Evolutionary conservation across 1,140 invertebrate species (phyloP), one percentile per base, ranked within the genome.

Genomic region (Micrasema minimum): DNA sequence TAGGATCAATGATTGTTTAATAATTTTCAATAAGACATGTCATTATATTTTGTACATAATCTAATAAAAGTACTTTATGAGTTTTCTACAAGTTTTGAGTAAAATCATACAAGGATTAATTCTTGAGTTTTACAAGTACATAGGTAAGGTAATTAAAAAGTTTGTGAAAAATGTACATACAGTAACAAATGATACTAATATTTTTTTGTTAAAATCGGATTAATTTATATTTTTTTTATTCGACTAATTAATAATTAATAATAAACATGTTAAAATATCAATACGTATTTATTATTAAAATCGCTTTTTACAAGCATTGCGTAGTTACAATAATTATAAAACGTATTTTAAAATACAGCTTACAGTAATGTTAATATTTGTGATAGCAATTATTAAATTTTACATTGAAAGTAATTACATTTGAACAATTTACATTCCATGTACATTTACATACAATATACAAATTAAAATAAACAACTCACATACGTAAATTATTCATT

Each of bases 1-100:
- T 74, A 70, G 53, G 57, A 68, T 74, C 72, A 74, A 71, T 74
- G 69, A 67, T 67, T 71, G 69, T 74, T 74, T 74, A 74, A 71
- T 74, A 67, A 71, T 71, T 46, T 67, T 74, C 46, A 71, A 71
- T 74, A 71, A 61, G 20, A 70, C 68, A 74, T 71, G 45, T 71
- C 71, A 64, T 38, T 59, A 59, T 59, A 71, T 65, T 74, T 74
- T 74, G 68, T 74, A 71, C 72, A 74, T 62, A 71, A 61, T 71
- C 64, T 67, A 68, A 35, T 12, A 37, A 57, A 51, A 61, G 16
- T 74, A 50, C 45, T 48, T 3, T 20, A 48, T 48, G 18, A 48
- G 46, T 18, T 20, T 31, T 31, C 26, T 20, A 48, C 46, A 48
- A 16, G 5, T 22, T 31, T 31, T 31, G 26, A 31, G 7, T 31